Evolutionary conservation across 2,888 invertebrate species (phyloP).

Genomic region (Pseudeuparius sepicola): DNA sequence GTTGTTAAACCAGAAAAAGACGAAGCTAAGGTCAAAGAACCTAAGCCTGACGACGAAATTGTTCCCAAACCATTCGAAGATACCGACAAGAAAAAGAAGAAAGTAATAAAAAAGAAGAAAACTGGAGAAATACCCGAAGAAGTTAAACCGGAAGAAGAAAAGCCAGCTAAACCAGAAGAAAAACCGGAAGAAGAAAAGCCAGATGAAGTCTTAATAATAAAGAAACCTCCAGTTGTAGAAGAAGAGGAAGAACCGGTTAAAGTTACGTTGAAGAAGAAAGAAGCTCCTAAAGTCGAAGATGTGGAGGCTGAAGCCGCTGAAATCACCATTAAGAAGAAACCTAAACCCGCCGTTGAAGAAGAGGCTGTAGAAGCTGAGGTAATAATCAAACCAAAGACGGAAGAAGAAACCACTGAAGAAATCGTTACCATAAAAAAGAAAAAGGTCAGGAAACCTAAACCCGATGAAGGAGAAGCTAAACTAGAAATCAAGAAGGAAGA

Average conservation of each 20-base stretch:
- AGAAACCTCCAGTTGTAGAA: slow-evolving; percentile 29
- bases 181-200: slow-evolving; percentile 22
- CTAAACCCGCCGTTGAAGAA: slow-evolving; percentile 33
- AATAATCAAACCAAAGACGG: slow-evolving; percentile 32
- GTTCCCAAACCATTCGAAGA: slow-evolving; percentile 9
- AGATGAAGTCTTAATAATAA: slow-evolving; percentile 24
- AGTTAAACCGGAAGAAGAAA: slow-evolving; percentile 6
- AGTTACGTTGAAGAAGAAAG: slow-evolving; percentile 36
- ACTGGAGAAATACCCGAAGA: slow-evolving; percentile 15
- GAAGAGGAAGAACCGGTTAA: slow-evolving; percentile 28
- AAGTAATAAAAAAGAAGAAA: slow-evolving; percentile 15
- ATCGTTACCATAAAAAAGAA: slow-evolving; percentile 39
- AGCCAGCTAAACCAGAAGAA: slow-evolving; percentile 16
- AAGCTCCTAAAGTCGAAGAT: slow-evolving; percentile 37
- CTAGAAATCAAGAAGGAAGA: slow-evolving; percentile 32
- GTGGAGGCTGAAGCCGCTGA: slow-evolving; percentile 20
- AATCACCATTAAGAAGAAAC: slow-evolving; percentile 22
- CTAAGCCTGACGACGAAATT: slow-evolving; percentile 16
- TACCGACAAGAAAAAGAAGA: slow-evolving; percentile 12
- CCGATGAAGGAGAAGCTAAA: slow-evolving; percentile 26
- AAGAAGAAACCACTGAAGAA: slow-evolving; percentile 40
- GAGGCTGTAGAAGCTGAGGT: slow-evolving; percentile 28
- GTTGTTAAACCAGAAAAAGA: slow-evolving; percentile 10
- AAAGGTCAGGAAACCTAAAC: slow-evolving; percentile 29
- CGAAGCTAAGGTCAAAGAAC: slow-evolving; percentile 14